Evolutionary conservation across 53 echinoderm and acorn worm genomes (phyloP).

Genomic region (Holothuria leucospilota): DNA sequence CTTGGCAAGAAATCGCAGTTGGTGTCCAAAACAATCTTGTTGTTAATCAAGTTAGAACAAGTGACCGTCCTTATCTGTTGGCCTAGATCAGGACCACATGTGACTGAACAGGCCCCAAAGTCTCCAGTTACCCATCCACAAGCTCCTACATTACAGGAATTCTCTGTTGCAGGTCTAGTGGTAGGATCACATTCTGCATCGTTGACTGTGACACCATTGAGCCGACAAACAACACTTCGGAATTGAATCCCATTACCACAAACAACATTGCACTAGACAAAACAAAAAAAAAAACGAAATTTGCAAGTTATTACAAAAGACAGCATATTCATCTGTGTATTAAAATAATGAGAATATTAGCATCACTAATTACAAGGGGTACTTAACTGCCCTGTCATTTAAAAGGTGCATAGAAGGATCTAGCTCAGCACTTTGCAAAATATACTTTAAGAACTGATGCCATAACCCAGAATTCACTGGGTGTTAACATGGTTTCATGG

Average conservation of each 20-base stretch:
- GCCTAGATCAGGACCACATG: background rate
- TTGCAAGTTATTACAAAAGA: too few relatives aligned
- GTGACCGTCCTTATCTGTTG: background rate
- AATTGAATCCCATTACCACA: conserved; percentile 20
- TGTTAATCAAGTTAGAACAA: background rate
- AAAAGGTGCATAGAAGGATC: too few relatives aligned
- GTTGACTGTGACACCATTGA: background rate
- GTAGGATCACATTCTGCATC: conserved; percentile 15
- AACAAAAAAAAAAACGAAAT: background rate
- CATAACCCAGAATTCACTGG: too few relatives aligned
- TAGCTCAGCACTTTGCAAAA: too few relatives aligned
- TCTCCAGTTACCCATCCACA: conserved; percentile 20
- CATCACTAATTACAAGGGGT: too few relatives aligned
- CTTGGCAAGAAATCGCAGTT: background rate
- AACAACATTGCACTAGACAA: background rate
- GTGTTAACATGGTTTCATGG: too few relatives aligned
- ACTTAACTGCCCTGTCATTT: too few relatives aligned
- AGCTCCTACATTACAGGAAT: conserved; percentile 4
- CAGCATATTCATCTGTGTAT: too few relatives aligned
- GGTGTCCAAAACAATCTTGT: background rate
- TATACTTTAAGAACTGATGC: too few relatives aligned
- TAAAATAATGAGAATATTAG: too few relatives aligned
- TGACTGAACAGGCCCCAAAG: conserved; percentile 1
- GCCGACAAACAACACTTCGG: background rate
- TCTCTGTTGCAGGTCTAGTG: background rate